Conservation (phyloP, 2,797 vertebrate species). For the Sebastes elongatus region DNA sequence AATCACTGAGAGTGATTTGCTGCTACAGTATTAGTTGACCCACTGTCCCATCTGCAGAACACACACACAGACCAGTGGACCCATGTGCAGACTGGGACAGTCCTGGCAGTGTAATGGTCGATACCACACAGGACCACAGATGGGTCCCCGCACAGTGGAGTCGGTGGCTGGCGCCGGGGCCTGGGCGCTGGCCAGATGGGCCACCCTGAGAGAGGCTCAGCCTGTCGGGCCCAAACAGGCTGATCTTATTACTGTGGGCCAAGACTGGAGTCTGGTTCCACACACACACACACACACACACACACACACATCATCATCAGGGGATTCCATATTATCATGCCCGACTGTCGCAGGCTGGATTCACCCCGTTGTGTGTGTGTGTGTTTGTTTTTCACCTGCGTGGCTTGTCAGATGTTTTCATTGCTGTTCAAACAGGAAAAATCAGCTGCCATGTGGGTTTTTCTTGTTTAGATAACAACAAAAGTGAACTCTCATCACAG, state of each 20-base stretch:
- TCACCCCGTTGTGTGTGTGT: conserved; percentile 14
- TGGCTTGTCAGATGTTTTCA: conserved; percentile 31
- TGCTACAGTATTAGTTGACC: conserved; percentile 34
- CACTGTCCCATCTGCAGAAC: conserved; percentile 59
- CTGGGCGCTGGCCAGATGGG: conserved; percentile 75
- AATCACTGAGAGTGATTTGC: conserved; percentile 20
- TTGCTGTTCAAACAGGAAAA: conserved; percentile 34
- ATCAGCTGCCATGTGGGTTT: conserved; percentile 32
- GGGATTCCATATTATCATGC: conserved; percentile 57
- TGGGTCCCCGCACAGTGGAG: conserved; percentile 67
- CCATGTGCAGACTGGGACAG: conserved; percentile 52
- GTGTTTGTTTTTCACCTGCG: conserved; percentile 23
- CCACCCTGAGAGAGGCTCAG: conserved; percentile 74
- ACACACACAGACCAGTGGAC: conserved; percentile 53
- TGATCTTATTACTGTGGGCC: conserved; percentile 74
- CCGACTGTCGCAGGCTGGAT: conserved; percentile 32
- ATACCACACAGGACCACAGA: conserved; percentile 76
- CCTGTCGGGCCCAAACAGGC: conserved; percentile 65
- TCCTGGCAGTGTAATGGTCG: conserved; percentile 53
- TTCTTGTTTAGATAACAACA: conserved; percentile 33
- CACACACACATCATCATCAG: conserved; percentile 30
- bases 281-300: conserved; percentile 28
- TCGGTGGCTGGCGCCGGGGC: conserved; percentile 59
- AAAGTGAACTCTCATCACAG: neutral
- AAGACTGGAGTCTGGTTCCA: conserved; percentile 64